phyloP scores from a whole-genome alignment of 2,113 vertebrate genomes.

The Nipponia nippon region DNA sequence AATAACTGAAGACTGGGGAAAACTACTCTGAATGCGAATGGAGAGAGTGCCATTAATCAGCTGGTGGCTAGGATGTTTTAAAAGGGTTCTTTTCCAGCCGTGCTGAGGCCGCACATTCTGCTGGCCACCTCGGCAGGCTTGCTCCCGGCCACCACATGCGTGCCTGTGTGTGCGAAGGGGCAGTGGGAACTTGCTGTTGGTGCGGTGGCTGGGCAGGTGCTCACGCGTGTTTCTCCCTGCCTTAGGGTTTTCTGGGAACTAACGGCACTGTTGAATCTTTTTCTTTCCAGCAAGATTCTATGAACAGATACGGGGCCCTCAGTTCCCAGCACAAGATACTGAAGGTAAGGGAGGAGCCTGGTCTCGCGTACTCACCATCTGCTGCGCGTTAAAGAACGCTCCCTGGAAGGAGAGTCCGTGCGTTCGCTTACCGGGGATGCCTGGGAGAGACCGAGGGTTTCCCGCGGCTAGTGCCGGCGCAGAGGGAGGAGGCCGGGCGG shows the following conservation, averaged over 20 bases:
- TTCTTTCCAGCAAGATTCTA: constrained; percentile 72
- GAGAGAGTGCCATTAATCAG: background rate
- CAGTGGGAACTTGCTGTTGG: rapidly evolving
- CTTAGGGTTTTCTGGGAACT: background rate
- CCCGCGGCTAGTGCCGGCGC: background rate
- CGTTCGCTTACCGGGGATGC: background rate
- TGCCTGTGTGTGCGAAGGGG: background rate
- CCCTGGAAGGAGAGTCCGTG: background rate
- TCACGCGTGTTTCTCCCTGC: background rate
- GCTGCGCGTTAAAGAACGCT: background rate
- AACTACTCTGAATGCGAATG: rapidly evolving
- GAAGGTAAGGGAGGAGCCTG: constrained; percentile 52
- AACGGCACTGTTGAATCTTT: background rate
- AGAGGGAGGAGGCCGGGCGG: background rate
- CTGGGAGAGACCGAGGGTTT: background rate
- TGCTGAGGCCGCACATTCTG: background rate
- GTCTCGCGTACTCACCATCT: rapidly evolving
- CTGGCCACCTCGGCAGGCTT: rapidly evolving
- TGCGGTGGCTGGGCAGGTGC: background rate
- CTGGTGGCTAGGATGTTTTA: background rate
- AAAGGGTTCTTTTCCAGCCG: background rate
- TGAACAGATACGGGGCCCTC: constrained; percentile 74
- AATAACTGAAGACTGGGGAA: no score
- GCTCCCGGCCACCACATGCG: rapidly evolving
- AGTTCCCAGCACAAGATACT: constrained; percentile 75